Evolutionary conservation across 2,888 invertebrate genomes (phyloP).

Genomic region (Spisula solida): DNA sequence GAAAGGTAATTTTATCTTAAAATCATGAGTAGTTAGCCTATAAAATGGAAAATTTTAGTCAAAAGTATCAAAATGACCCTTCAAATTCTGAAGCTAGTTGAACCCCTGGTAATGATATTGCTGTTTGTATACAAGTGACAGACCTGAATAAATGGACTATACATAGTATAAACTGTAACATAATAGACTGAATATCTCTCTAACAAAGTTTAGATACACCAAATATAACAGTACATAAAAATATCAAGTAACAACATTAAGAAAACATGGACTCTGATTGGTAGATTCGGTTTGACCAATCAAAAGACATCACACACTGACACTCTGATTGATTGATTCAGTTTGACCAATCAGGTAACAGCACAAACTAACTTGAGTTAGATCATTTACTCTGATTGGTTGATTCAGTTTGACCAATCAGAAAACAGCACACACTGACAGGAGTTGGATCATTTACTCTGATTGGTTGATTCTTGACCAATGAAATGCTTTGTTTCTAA

Average conservation of each 20-base stretch:
- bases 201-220: not conserved
- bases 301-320: constrained; percentile 20
- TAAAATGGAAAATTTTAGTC: no score
- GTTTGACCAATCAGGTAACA: constrained; percentile 6
- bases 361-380: constrained; percentile 18
- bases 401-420: constrained; percentile 1
- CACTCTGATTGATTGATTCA: not conserved
- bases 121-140: no score
- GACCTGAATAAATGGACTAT: no score
- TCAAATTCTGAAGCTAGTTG: no score
- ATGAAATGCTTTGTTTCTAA: constrained; percentile 45
- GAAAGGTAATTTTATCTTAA: no score
- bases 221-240: constrained; percentile 9
- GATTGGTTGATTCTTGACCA: constrained; percentile 45
- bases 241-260: constrained; percentile 13
- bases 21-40: no score
- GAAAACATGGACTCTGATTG: constrained; percentile 7
- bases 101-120: no score
- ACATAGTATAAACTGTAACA: not conserved
- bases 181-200: not conserved
- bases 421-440: constrained; percentile 21
- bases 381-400: constrained; percentile 5
- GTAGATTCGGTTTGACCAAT: not conserved
- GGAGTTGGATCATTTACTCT: constrained; percentile 35
- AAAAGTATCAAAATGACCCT: no score